These are phyloP conservation scores for Pemphredon lugubris DNA, from an alignment of 2,888 invertebrate genomes.

Conservation along the genomic window DNA sequence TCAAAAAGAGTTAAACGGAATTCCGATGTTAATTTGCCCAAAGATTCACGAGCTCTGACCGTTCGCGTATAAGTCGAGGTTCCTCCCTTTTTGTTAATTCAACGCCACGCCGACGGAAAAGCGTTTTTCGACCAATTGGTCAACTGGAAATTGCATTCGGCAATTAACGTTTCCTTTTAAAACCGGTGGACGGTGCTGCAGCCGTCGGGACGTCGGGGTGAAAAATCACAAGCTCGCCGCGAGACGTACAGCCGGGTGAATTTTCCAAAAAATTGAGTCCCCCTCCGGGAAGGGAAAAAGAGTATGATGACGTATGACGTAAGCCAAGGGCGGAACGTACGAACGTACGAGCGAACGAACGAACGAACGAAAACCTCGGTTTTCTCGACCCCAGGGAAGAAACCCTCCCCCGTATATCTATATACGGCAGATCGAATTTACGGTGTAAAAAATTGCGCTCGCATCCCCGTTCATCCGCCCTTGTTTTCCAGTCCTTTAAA, in stretches of 20 bases:
- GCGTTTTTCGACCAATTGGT: too few species aligned
- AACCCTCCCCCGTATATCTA: not conserved
- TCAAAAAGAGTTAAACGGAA: too few species aligned
- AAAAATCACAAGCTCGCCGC: not conserved
- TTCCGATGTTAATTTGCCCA: too few species aligned
- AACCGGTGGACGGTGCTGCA: too few species aligned
- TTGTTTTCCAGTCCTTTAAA: conserved; percentile 61
- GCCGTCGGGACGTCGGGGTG: too few species aligned
- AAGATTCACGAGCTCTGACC: too few species aligned
- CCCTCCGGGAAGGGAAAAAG: not conserved
- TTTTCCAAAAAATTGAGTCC: not conserved
- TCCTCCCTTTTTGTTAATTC: too few species aligned
- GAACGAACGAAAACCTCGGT: conserved; percentile 15
- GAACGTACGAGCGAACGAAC: too few species aligned
- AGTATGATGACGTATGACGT: not conserved
- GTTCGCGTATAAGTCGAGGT: too few species aligned
- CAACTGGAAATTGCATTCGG: too few species aligned
- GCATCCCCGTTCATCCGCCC: conserved; percentile 40
- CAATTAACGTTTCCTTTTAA: not conserved
- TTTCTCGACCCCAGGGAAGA: not conserved
- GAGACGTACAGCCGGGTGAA: not conserved
- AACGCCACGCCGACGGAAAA: too few species aligned
- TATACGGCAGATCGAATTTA: conserved; percentile 40
- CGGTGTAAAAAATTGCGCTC: conserved; percentile 54
- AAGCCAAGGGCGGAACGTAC: too few species aligned